phyloP scores from a whole-genome alignment of 2,888 invertebrate species.

The Invenusta paracnida region DNA sequence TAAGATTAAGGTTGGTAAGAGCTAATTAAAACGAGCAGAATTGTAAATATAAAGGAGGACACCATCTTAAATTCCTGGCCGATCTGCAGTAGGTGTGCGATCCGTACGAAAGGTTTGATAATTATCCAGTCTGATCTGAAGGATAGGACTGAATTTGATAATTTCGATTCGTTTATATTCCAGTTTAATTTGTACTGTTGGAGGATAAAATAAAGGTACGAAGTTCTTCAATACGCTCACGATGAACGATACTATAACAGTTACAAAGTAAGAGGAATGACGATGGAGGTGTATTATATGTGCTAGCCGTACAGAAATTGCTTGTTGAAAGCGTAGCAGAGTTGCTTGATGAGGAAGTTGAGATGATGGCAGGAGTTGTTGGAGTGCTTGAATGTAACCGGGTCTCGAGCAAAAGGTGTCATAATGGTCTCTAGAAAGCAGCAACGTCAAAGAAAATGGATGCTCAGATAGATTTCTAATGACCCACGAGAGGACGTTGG shows the following conservation, averaged over 20 bases:
- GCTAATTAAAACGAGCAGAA: not conserved
- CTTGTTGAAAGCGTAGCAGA: too few species aligned
- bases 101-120: not conserved
- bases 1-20: too few species aligned
- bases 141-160: not conserved
- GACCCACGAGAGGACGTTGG: slow-evolving; percentile 12
- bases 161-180: not conserved
- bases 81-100: slow-evolving; percentile 26
- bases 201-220: not conserved
- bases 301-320: too few species aligned
- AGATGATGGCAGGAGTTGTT: not conserved
- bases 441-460: not conserved
- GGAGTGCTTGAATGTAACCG: not conserved
- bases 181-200: not conserved
- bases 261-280: not conserved
- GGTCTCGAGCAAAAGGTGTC: not conserved
- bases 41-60: slow-evolving; percentile 21
- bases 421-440: not conserved
- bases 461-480: not conserved
- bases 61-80: not conserved
- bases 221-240: not conserved
- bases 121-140: not conserved
- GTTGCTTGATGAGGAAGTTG: not conserved
- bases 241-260: not conserved
- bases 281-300: too few species aligned